phyloP scores from a whole-genome alignment of 2,113 vertebrate genomes.

The Isurus oxyrinchus region DNA sequence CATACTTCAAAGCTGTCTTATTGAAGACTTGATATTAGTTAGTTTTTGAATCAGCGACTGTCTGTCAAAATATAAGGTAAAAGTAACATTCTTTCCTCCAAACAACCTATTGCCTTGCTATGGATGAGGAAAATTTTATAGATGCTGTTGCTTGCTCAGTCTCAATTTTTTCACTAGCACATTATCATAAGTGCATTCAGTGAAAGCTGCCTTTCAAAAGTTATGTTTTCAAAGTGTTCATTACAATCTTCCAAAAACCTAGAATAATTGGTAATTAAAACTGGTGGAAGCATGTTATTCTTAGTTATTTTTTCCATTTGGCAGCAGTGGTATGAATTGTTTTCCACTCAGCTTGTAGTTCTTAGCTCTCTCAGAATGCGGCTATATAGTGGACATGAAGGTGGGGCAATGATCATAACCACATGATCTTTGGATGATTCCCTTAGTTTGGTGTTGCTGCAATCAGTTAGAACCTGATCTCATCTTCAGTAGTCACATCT shows the following conservation, averaged over 20 bases:
- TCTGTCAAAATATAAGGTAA: no score
- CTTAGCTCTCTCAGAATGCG: background rate
- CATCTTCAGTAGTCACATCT: no score
- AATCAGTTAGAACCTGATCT: no score
- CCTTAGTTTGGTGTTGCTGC: no score
- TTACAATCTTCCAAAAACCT: background rate
- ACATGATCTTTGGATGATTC: no score
- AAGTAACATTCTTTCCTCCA: background rate
- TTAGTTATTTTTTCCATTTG: background rate
- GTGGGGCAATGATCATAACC: no score
- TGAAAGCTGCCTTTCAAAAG: background rate
- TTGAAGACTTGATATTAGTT: no score
- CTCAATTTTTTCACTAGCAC: background rate
- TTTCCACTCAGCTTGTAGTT: background rate
- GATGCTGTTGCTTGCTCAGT: background rate
- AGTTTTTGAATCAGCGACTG: no score
- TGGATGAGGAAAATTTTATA: background rate
- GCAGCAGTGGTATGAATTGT: background rate
- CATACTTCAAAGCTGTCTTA: no score
- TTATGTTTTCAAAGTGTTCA: background rate
- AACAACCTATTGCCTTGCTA: background rate
- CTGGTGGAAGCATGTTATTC: background rate
- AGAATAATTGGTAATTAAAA: background rate
- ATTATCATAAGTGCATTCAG: background rate
- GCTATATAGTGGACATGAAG: background rate